Conservation (phyloP, 1,140 invertebrate species). For the Lethrus apterus region DNA sequence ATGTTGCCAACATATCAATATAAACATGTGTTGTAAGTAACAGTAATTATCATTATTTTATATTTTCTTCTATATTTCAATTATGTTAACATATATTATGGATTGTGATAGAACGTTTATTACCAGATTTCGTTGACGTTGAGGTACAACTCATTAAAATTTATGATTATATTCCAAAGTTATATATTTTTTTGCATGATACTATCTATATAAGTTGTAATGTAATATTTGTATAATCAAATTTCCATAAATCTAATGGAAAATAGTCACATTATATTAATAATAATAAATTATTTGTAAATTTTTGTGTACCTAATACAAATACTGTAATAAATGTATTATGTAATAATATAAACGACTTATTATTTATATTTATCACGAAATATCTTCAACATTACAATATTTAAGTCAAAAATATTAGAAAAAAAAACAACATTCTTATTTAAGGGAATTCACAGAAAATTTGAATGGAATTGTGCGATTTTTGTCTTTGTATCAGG, state of each 20-base stretch:
- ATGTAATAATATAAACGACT: too few relatives aligned
- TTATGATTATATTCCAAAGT: constrained; percentile 11
- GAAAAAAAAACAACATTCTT: too few relatives aligned
- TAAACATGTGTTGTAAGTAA: constrained; percentile 5
- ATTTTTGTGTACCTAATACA: constrained; percentile 17
- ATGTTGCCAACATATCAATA: constrained; percentile 16
- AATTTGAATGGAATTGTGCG: too few relatives aligned
- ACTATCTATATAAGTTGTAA: constrained; percentile 10
- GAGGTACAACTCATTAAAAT: too few relatives aligned
- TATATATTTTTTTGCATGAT: constrained; percentile 13
- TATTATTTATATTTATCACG: too few relatives aligned
- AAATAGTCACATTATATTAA: constrained; percentile 13
- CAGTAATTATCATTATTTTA: not conserved
- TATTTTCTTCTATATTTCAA: constrained; percentile 1
- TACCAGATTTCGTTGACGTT: constrained; percentile 9
- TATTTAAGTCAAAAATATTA: too few relatives aligned
- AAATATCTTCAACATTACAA: too few relatives aligned
- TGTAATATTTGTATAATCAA: constrained; percentile 12
- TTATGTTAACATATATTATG: constrained; percentile 9
- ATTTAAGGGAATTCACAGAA: too few relatives aligned
- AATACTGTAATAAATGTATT: constrained; percentile 16
- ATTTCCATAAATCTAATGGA: not conserved
- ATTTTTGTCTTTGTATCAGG: too few relatives aligned
- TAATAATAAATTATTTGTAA: constrained; percentile 17
- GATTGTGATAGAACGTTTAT: constrained; percentile 10